Conservation (phyloP, 2,797 vertebrate genomes). For the Intellagama lesueurii region DNA sequence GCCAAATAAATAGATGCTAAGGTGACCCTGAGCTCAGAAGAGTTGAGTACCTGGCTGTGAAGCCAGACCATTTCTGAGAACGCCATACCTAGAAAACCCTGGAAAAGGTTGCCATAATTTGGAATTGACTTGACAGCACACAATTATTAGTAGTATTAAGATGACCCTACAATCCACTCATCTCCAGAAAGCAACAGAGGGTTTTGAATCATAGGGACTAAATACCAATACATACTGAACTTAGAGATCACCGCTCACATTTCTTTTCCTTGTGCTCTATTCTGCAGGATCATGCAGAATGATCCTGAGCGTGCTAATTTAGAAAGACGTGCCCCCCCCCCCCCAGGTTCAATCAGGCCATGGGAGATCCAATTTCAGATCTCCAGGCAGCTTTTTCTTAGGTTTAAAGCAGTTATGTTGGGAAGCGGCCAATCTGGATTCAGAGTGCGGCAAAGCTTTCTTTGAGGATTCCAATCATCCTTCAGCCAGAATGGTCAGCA, state of each 20-base stretch:
- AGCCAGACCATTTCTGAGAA: too few species aligned
- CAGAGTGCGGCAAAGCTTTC: too few species aligned
- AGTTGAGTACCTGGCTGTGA: too few species aligned
- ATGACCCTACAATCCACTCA: neutral
- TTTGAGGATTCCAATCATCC: too few species aligned
- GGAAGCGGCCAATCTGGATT: neutral
- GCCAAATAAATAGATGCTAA: too few species aligned
- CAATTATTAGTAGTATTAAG: neutral
- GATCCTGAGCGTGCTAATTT: neutral
- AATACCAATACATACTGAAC: neutral
- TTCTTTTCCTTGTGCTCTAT: neutral
- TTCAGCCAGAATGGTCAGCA: too few species aligned
- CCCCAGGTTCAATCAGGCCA: neutral
- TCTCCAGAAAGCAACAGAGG: neutral
- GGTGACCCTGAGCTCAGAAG: too few species aligned
- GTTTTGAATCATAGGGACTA: too few species aligned
- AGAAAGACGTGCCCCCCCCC: neutral
- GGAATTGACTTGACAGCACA: too few species aligned
- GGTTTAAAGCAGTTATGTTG: neutral
- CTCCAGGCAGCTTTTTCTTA: neutral
- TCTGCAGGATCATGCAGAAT: neutral
- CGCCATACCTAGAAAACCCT: too few species aligned
- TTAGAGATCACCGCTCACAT: neutral
- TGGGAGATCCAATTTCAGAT: neutral
- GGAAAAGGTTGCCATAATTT: too few species aligned